Conservation (phyloP, 2,113 vertebrate species). For the Etia nguti region DNA sequence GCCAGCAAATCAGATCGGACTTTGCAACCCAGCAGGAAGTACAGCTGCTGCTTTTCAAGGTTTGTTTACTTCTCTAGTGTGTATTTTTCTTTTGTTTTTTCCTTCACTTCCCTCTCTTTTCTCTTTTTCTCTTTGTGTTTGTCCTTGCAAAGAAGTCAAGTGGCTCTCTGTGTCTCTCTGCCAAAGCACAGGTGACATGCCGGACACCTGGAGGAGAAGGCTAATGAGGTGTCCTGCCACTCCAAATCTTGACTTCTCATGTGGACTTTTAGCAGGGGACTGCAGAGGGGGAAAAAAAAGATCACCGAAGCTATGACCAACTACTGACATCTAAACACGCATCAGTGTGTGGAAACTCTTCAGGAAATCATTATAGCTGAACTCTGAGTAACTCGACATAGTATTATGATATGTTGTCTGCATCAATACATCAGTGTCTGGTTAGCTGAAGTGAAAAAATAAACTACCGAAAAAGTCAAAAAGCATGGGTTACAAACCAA, state of each 20-base stretch:
- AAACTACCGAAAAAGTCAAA: not conserved
- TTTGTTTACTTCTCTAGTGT: not conserved
- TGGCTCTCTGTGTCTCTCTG: not conserved
- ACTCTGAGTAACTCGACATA: not conserved
- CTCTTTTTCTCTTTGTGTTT: not conserved
- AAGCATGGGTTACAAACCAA: not conserved
- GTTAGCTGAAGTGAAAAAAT: not conserved
- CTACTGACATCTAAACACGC: not conserved
- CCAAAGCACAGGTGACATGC: not conserved
- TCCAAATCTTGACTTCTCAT: constrained; percentile 2
- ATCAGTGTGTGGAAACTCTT: not conserved
- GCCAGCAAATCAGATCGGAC: not conserved
- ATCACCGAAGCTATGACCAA: not conserved
- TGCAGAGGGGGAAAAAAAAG: not conserved
- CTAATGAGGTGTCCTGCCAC: constrained; percentile 38
- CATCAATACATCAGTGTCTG: not conserved
- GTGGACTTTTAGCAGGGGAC: constrained; percentile 6
- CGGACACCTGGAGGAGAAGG: not conserved
- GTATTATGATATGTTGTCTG: not conserved
- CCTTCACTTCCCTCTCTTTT: not conserved
- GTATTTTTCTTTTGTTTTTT: not conserved
- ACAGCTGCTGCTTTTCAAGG: not conserved
- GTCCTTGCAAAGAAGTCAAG: constrained; percentile 6
- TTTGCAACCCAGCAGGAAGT: not conserved
- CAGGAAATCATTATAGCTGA: not conserved